phyloP scores from a whole-genome alignment of 2,797 vertebrate species.

The Takifugu ocellatus region DNA sequence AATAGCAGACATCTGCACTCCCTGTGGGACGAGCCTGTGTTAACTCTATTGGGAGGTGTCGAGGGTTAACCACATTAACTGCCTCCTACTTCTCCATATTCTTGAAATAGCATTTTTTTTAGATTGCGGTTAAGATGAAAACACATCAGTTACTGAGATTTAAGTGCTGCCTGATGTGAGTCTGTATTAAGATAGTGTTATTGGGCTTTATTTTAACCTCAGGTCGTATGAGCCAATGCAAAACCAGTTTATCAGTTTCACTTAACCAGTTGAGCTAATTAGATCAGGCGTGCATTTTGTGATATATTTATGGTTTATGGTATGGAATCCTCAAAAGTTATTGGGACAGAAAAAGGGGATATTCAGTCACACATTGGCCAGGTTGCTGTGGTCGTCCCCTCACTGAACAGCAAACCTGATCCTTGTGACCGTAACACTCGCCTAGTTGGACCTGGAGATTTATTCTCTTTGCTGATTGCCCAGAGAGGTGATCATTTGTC shows the following conservation, averaged over 20 bases:
- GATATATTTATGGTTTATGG: too few relatives aligned
- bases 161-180: too few relatives aligned
- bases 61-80: neutral
- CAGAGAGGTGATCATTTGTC: slow-evolving; percentile 63
- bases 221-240: too few relatives aligned
- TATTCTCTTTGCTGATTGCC: slow-evolving; percentile 21
- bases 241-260: too few relatives aligned
- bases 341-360: neutral
- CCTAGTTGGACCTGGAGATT: slow-evolving; percentile 5
- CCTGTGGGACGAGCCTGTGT: neutral
- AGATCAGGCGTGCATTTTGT: too few relatives aligned
- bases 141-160: too few relatives aligned
- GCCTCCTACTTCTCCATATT: neutral
- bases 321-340: neutral
- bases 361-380: slow-evolving; percentile 36
- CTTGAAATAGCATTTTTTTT: too few relatives aligned
- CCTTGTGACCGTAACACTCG: slow-evolving; percentile 6
- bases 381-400: slow-evolving; percentile 36
- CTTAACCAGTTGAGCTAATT: too few relatives aligned
- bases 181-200: too few relatives aligned
- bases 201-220: too few relatives aligned
- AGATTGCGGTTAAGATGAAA: too few relatives aligned
- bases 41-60: slow-evolving; percentile 1
- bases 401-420: slow-evolving; percentile 47
- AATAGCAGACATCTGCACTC: neutral